phyloP scores from a whole-genome alignment of 1,140 invertebrate genomes.

The Diplogasteroides magnus region DNA sequence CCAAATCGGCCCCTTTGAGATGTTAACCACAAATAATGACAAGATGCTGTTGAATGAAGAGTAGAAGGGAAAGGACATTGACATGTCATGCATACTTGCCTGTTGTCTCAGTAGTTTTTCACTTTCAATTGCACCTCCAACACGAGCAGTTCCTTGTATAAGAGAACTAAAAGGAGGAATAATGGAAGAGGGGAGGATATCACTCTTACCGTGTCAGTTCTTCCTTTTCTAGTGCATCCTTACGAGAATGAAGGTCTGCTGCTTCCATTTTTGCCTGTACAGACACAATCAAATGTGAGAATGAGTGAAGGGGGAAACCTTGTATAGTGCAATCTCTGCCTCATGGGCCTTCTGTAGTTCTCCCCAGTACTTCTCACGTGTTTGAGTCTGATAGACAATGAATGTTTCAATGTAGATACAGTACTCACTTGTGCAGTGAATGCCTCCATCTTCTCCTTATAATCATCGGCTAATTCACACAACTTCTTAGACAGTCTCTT shows the following conservation, averaged over 20 bases:
- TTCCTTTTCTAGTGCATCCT: neutral
- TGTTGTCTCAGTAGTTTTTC: conserved; percentile 21
- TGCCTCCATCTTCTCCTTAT: neutral
- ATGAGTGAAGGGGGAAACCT: neutral
- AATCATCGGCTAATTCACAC: neutral
- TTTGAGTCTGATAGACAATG: neutral
- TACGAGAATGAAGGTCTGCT: neutral
- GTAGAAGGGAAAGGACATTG: too few species aligned
- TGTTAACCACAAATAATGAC: too few species aligned
- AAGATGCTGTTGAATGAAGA: too few species aligned
- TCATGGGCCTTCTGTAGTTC: neutral
- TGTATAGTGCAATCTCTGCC: neutral
- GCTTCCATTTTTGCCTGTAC: neutral
- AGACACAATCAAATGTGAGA: too few species aligned
- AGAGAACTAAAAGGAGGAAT: neutral
- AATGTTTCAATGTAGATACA: too few species aligned
- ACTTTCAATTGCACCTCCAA: conserved; percentile 18
- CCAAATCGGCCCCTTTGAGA: neutral
- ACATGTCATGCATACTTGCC: conserved; percentile 1
- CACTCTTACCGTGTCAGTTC: neutral
- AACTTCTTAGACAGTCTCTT: neutral
- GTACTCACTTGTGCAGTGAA: neutral
- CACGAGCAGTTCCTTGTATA: conserved; percentile 18
- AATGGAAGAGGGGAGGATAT: too few species aligned
- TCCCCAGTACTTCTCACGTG: neutral